phyloP scores from a whole-genome alignment of 2,797 vertebrate species.

The Phalloptychus januarius region DNA sequence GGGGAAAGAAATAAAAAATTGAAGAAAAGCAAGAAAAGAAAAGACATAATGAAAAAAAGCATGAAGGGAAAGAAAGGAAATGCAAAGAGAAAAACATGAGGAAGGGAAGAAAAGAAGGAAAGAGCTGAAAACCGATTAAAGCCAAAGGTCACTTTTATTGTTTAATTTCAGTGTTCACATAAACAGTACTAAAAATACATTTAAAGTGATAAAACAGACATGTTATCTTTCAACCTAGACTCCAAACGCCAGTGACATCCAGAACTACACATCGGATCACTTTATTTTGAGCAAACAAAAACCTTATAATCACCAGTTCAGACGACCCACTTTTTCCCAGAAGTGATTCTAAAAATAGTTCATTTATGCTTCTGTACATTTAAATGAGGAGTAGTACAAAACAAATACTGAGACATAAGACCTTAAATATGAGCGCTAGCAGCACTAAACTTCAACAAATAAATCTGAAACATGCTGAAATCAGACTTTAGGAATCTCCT shows the following conservation, averaged over 20 bases:
- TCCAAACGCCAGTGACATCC: conserved; percentile 31
- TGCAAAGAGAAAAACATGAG: neutral
- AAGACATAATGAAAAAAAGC: neutral
- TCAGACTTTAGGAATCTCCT: conserved; percentile 22
- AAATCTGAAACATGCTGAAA: neutral
- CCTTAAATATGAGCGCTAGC: conserved; percentile 58
- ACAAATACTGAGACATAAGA: conserved; percentile 65
- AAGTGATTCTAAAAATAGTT: conserved; percentile 22
- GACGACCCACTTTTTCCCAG: conserved; percentile 7
- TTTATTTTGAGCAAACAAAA: conserved; percentile 35
- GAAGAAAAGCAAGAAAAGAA: neutral
- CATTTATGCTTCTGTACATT: conserved; percentile 26
- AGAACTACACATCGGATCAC: conserved; percentile 30
- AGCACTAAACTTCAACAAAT: conserved; percentile 48
- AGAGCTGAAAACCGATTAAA: conserved; percentile 19
- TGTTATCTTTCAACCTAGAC: conserved; percentile 20
- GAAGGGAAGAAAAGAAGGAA: neutral
- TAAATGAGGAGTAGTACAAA: conserved; percentile 56
- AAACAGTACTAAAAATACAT: conserved; percentile 40
- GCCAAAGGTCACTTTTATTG: conserved; percentile 79
- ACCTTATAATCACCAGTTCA: conserved; percentile 19
- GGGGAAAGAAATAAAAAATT: neutral
- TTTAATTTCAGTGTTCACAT: conserved; percentile 69
- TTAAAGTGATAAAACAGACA: conserved; percentile 44
- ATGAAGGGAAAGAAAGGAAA: neutral